Conservation (phyloP, 1,140 invertebrate genomes). For the Hyles euphorbiae region DNA sequence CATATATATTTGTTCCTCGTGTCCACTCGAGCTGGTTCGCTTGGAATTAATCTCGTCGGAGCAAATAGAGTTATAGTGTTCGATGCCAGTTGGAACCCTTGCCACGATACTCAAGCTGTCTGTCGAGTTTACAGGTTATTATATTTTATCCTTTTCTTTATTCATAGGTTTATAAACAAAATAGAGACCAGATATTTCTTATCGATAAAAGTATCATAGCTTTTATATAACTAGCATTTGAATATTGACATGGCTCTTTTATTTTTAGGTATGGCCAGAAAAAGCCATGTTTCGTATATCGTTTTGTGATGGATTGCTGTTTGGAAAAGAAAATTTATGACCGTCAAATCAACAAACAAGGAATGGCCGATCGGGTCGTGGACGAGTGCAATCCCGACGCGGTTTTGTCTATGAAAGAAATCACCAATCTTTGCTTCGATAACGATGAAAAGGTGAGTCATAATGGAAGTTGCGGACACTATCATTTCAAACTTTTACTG, state of each 20-base stretch:
- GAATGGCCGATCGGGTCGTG: constrained; percentile 97
- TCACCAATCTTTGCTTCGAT: constrained; percentile 95
- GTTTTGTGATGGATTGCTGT: constrained; percentile 97
- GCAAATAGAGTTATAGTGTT: constrained; percentile 98
- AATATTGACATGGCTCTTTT: background rate
- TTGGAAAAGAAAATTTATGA: constrained; percentile 99
- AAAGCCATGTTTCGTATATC: constrained; percentile 96
- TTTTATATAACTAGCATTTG: too few species aligned
- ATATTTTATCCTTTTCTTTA: background rate
- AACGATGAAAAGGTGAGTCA: constrained; percentile 86
- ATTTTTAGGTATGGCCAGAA: constrained; percentile 89
- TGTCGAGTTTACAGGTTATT: constrained; percentile 93
- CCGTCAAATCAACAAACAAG: constrained; percentile 97
- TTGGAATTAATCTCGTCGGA: constrained; percentile 98
- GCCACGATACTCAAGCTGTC: constrained; percentile 98
- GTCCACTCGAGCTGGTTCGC: constrained; percentile 96
- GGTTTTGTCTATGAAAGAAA: constrained; percentile 95
- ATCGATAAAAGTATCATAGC: too few species aligned
- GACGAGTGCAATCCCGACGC: constrained; percentile 98
- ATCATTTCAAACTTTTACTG: too few species aligned
- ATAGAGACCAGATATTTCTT: too few species aligned
- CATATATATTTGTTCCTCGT: constrained; percentile 94
- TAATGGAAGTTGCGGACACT: too few species aligned
- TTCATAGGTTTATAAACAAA: too few species aligned
- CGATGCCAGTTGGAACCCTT: constrained; percentile 99